Conservation (phyloP, 1,140 invertebrate species). For the Brachionus manjavacas region DNA sequence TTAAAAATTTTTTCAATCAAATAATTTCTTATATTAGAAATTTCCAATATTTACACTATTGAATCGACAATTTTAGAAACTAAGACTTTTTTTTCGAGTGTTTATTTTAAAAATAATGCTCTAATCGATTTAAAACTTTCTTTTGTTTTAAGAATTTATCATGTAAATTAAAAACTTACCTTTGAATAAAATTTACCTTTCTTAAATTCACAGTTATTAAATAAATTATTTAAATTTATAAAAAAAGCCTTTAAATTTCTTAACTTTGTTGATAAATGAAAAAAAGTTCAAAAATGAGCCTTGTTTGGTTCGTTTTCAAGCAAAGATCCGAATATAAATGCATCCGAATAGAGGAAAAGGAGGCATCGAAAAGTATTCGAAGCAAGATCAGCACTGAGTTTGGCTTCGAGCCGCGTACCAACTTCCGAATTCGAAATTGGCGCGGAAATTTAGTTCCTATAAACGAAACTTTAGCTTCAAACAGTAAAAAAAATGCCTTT, state of each 20-base stretch:
- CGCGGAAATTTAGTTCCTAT: constrained; percentile 10
- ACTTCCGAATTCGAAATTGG: not conserved
- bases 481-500: not conserved
- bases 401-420: not conserved
- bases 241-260: constrained; percentile 11
- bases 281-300: not conserved
- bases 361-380: not conserved
- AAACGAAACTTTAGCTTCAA: not conserved
- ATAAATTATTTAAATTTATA: constrained; percentile 34
- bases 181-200: not conserved
- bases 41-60: not conserved
- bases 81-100: not conserved
- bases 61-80: not conserved
- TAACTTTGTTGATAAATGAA: not conserved
- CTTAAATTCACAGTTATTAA: not conserved
- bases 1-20: not conserved
- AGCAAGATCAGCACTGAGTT: not conserved
- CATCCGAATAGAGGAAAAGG: not conserved
- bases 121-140: not conserved
- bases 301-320: not conserved
- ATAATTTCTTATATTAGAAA: not conserved
- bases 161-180: not conserved
- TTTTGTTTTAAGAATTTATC: constrained; percentile 3
- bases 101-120: not conserved
- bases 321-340: not conserved